Percentiles rank a stretch among this genome's conserved stretches.
Evolutionary conservation across 1,140 invertebrate species (phyloP).

Genomic region (Zaprionus lachaisei): DNA sequence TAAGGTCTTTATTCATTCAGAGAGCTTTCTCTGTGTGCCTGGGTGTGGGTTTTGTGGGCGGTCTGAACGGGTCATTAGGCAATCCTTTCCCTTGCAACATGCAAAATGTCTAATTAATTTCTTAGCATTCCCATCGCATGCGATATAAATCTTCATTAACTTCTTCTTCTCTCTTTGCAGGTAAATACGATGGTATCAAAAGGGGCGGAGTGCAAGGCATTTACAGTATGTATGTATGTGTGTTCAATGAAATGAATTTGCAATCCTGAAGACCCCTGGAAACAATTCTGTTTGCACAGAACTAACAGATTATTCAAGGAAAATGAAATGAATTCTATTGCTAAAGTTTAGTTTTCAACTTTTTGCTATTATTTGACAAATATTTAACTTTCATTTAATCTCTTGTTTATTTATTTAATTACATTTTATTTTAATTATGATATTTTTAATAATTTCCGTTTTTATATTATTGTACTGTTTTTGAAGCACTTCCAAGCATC

Average conservation of each 20-base stretch:
- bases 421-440: conserved; percentile 21
- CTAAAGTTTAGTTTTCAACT: neutral
- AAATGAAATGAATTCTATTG: neutral
- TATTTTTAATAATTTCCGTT: no score
- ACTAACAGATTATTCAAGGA: neutral
- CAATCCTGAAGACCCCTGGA: neutral
- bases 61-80: conserved; percentile 30
- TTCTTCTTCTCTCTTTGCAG: conserved; percentile 63
- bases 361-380: neutral
- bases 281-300: neutral
- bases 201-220: neutral
- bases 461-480: conserved; percentile 23
- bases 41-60: conserved; percentile 14
- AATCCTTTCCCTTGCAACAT: conserved; percentile 24
- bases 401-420: conserved; percentile 34
- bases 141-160: conserved; percentile 70
- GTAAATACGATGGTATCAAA: conserved; percentile 55
- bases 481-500: conserved; percentile 61
- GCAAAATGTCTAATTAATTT: conserved; percentile 69
- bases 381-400: conserved; percentile 1
- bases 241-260: neutral
- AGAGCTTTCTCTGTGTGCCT: neutral
- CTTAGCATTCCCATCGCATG: conserved; percentile 56
- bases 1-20: conserved; percentile 36
- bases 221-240: neutral